Evolutionary conservation across 2,888 invertebrate species (phyloP).

Genomic region (Ochlodes sylvanus): DNA sequence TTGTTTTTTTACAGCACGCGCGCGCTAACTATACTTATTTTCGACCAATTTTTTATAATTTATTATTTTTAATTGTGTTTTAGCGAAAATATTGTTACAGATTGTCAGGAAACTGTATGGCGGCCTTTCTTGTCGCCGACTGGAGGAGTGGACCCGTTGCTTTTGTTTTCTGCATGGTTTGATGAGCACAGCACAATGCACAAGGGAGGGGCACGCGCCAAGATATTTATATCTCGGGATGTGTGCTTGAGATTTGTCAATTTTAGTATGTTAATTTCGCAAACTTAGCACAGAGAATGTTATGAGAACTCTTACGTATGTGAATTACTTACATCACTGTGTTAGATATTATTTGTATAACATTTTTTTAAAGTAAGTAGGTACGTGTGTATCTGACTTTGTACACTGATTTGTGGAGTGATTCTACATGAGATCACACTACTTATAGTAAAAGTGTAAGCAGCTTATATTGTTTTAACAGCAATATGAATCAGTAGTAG

Average conservation of each 20-base stretch:
- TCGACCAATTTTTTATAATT: background rate
- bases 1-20: conserved; percentile 34
- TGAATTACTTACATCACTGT: no score
- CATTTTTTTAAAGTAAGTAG: no score
- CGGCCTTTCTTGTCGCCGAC: conserved; percentile 76
- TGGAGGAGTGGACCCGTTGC: conserved; percentile 76
- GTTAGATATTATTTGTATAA: no score
- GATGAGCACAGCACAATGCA: conserved; percentile 65
- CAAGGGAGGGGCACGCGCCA: conserved; percentile 67
- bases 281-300: no score
- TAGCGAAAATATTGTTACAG: conserved; percentile 27
- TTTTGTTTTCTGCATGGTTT: conserved; percentile 80
- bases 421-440: no score
- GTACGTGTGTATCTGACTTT: no score
- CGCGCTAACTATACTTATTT: background rate
- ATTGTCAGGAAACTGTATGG: conserved; percentile 67
- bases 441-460: no score
- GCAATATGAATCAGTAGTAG: no score
- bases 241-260: conserved; percentile 4
- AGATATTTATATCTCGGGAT: conserved; percentile 42
- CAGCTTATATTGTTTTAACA: no score
- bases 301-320: no score
- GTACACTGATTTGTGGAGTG: no score
- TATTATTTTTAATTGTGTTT: conserved; percentile 28
- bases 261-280: background rate